Base-by-base conservation (phyloP, 2,888 invertebrate genomes). In the Melipona bicolor region DNA sequence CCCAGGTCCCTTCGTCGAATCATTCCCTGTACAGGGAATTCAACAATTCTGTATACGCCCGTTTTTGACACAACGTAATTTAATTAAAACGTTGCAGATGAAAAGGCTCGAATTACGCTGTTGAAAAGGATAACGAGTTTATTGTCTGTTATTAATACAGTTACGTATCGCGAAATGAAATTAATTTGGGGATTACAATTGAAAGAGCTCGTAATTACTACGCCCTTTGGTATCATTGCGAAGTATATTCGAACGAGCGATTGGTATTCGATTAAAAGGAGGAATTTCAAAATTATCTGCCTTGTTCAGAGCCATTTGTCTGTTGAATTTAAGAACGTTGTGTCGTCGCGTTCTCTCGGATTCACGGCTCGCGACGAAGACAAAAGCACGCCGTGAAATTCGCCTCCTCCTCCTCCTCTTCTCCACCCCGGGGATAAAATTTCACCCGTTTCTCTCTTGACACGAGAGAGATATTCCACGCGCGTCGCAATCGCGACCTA, bases 401-500 rank as follows among this genome's bases (percentile, higher is more conserved):
- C 2, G 9, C 36, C 36, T 32, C 6, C 5, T 4, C 32, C 5
- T 4, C 32, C 32, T 27, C 27, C 27, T 27, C 27, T 27, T 27
- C 27, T 27, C 27, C 27, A 27, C 27, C 27, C 27, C 1, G 9
- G 24, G 52, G 59, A 77, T 77, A 80, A 80, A 77, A 81, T 78
- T 81, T 78, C 81, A 68, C 71, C 43, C 21, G 77, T 69, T 52
- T 52, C 76, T 27, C 71, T 24, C 71, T 59, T 50, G 36, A 43
- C 27, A 11, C 4, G 36, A 6, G 69, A 11, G 27, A 54, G 77
- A 65, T 77, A 78, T 81, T 81, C 79, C 67, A 49, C 52, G 61
- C 43, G 78, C 67, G 78, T 54, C 67, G 72, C 54, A 81, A 74
- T 81, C 78, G 67, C 81, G 78, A 49, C 59, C 78, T 71, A 81